Percentiles rank a stretch among this genome's conserved stretches.
Evolutionary conservation across 2,113 vertebrate genomes (phyloP).

Genomic region (Cercopithecus mona): DNA sequence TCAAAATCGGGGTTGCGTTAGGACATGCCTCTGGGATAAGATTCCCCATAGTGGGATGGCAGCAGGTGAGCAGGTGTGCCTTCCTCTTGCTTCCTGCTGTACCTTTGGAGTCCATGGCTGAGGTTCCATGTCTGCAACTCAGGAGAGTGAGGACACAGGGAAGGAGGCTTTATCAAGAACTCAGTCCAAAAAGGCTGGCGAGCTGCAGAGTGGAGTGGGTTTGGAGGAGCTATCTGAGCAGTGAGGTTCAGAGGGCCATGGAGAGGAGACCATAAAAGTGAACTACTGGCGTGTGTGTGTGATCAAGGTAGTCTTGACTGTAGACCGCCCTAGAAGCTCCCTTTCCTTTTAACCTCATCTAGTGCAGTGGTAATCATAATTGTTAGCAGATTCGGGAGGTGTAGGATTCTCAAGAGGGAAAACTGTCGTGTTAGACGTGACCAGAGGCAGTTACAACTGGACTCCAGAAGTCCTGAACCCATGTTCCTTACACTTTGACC

Average conservation of each 20-base stretch:
- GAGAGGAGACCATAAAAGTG: background rate
- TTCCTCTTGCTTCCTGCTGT: constrained; percentile 5
- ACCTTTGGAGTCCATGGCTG: background rate
- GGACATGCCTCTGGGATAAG: constrained; percentile 69
- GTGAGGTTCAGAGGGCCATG: background rate
- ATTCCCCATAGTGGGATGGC: background rate
- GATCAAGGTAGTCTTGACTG: background rate
- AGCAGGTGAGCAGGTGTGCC: constrained; percentile 29
- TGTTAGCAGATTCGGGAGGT: constrained; percentile 4
- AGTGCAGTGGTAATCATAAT: background rate
- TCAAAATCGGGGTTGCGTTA: constrained; percentile 71
- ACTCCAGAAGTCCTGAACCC: constrained; percentile 12
- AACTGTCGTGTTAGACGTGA: constrained; percentile 20
- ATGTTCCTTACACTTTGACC: constrained; percentile 24
- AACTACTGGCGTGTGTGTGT: background rate
- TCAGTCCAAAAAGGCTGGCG: background rate
- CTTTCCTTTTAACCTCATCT: constrained; percentile 32
- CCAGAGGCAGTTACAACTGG: background rate
- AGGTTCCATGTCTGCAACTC: background rate
- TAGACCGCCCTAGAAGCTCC: background rate
- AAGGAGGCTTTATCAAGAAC: background rate
- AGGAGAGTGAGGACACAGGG: background rate
- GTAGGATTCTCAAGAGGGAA: background rate
- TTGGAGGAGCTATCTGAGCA: background rate
- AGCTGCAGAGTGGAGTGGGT: background rate